Evolutionary conservation across 2,888 invertebrate species (phyloP).

Genomic region (Drosophila algonquin): DNA sequence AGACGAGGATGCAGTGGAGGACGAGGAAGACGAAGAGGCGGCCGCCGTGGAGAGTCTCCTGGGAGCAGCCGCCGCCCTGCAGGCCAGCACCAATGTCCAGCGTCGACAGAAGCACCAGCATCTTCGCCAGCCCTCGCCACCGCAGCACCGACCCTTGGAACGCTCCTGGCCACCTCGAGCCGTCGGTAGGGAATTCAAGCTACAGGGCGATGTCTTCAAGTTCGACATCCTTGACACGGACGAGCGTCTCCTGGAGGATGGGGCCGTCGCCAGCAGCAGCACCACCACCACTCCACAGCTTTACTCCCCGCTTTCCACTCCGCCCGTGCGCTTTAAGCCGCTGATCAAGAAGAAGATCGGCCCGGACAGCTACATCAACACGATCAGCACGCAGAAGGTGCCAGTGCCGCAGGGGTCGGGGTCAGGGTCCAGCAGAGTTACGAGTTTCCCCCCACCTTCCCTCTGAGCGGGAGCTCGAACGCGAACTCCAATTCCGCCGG

Average conservation of each 20-base stretch:
- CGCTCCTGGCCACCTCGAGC: conserved; percentile 89
- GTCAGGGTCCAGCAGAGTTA: conserved; percentile 69
- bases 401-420: conserved; percentile 70
- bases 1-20: conserved; percentile 58
- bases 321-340: conserved; percentile 85
- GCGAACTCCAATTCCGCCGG: neutral
- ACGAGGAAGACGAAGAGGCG: conserved; percentile 65
- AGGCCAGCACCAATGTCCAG: conserved; percentile 55
- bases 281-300: conserved; percentile 38
- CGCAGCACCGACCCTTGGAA: conserved; percentile 90
- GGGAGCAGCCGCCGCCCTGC: conserved; percentile 81
- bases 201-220: conserved; percentile 91
- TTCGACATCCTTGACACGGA: conserved; percentile 94
- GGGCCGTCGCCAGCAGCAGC: conserved; percentile 75
- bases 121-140: conserved; percentile 67
- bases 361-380: conserved; percentile 90
- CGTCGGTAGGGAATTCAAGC: conserved; percentile 83
- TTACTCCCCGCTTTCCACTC: conserved; percentile 76
- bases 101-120: conserved; percentile 55
- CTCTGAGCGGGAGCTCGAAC: conserved; percentile 34
- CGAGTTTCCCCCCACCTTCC: conserved; percentile 83
- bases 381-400: conserved; percentile 84
- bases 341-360: conserved; percentile 88
- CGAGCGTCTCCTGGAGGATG: conserved; percentile 84
- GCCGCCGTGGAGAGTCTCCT: conserved; percentile 80